phyloP scores from a whole-genome alignment of 2,888 invertebrate genomes.

The Lumbricus terrestris region DNA sequence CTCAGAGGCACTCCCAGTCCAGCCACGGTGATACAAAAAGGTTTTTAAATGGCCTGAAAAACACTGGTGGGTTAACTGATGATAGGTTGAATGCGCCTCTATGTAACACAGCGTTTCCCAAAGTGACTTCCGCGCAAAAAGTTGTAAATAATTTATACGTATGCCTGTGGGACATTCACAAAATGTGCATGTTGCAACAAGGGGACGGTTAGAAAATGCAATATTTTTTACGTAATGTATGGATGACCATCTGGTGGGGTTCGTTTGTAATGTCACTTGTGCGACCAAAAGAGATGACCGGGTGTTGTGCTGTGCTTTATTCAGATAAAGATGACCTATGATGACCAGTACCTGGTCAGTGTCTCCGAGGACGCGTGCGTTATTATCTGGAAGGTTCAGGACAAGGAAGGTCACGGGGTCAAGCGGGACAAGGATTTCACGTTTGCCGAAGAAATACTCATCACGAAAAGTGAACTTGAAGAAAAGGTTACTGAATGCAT shows the following conservation, averaged over 20 bases:
- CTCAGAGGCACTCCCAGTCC: too few relatives aligned
- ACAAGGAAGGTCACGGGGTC: constrained; percentile 62
- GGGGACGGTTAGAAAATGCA: too few relatives aligned
- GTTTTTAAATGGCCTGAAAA: too few relatives aligned
- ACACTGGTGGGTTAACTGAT: too few relatives aligned
- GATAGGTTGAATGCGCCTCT: too few relatives aligned
- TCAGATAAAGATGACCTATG: constrained; percentile 72
- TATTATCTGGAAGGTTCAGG: constrained; percentile 80
- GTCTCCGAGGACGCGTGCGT: constrained; percentile 76
- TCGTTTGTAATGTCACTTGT: neutral
- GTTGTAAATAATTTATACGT: too few relatives aligned
- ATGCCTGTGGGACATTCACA: too few relatives aligned
- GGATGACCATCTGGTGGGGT: neutral
- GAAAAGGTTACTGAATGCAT: constrained; percentile 16
- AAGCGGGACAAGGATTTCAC: constrained; percentile 72
- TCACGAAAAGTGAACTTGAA: constrained; percentile 59
- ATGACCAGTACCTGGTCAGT: constrained; percentile 73
- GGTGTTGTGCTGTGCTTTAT: neutral
- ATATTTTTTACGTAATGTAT: too few relatives aligned
- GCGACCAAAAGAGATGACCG: neutral
- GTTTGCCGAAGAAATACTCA: constrained; percentile 78
- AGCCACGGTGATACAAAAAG: too few relatives aligned
- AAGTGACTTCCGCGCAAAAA: too few relatives aligned
- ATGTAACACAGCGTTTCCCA: too few relatives aligned
- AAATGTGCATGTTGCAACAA: too few relatives aligned